Evolutionary conservation across 2,797 vertebrate genomes (phyloP).

Genomic region (Esox lucius): DNA sequence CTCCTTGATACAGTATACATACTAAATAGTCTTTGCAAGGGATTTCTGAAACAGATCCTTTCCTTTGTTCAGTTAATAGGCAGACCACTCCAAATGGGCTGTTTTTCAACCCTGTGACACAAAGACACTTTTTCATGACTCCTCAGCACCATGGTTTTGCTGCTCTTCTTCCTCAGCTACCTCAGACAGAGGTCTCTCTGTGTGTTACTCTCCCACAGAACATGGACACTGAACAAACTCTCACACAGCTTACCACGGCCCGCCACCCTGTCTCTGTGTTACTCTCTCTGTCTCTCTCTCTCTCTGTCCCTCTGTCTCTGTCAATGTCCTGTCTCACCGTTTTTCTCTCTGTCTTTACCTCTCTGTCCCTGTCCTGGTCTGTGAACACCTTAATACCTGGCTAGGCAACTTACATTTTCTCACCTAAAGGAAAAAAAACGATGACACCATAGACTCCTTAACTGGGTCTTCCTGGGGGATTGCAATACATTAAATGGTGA

Average conservation of each 20-base stretch:
- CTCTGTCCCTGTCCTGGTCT: no score
- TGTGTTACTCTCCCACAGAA: constrained; percentile 63
- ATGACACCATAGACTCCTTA: constrained; percentile 39
- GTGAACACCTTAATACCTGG: background rate
- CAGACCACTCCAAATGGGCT: constrained; percentile 75
- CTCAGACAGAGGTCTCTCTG: constrained; percentile 71
- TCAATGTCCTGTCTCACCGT: no score
- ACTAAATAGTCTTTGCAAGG: constrained; percentile 73
- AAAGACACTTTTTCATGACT: constrained; percentile 78
- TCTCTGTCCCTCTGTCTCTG: no score
- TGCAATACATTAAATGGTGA: constrained; percentile 58
- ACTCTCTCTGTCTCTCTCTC: no score
- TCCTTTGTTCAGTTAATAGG: constrained; percentile 73
- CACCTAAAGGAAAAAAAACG: constrained; percentile 30
- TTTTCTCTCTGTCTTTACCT: no score
- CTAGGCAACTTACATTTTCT: background rate
- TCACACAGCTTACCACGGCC: constrained; percentile 49
- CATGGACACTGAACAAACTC: constrained; percentile 61
- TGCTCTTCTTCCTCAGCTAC: constrained; percentile 72
- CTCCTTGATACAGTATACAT: constrained; percentile 73
- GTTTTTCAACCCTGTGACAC: constrained; percentile 78
- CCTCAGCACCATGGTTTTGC: constrained; percentile 72
- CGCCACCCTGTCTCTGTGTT: background rate
- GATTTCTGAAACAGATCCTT: constrained; percentile 72
- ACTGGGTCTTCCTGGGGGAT: constrained; percentile 46